phyloP scores from a whole-genome alignment of 2,797 vertebrate species.

The Anguilla marmorata region DNA sequence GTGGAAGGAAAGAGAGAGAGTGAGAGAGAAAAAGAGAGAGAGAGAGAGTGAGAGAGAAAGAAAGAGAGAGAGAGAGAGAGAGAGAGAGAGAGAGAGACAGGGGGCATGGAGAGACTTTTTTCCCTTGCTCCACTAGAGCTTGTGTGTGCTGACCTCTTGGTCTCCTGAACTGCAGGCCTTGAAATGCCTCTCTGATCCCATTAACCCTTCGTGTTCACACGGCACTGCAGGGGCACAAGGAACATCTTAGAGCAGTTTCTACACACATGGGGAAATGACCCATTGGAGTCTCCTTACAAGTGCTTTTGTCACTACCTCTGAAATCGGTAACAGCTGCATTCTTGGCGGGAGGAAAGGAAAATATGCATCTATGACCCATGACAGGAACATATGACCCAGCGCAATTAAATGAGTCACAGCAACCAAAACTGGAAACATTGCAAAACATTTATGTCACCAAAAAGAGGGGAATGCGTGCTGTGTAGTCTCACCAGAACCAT shows the following conservation, averaged over 20 bases:
- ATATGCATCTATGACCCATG: not conserved
- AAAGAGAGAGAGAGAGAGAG: not conserved
- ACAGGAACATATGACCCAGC: not conserved
- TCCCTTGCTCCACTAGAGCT: not conserved
- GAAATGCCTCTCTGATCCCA: slow-evolving; percentile 17
- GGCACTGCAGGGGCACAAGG: not conserved
- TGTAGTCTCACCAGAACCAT: not conserved
- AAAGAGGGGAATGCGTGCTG: not conserved
- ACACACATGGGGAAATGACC: not conserved
- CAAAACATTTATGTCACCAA: not conserved
- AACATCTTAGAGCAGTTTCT: slow-evolving; percentile 2
- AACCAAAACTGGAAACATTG: not conserved
- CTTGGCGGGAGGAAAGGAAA: not conserved
- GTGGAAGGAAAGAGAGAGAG: not conserved
- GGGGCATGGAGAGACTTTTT: not conserved
- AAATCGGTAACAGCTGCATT: not conserved
- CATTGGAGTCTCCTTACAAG: not conserved
- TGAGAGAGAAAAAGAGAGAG: not conserved
- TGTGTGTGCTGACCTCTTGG: slow-evolving; percentile 1
- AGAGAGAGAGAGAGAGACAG: not conserved
- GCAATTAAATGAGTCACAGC: not conserved
- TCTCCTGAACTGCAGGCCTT: slow-evolving; percentile 5
- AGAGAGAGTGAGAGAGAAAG: not conserved
- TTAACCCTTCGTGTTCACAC: slow-evolving; percentile 4
- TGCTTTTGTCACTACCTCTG: slow-evolving; percentile 2